phyloP scores from a whole-genome alignment of 2,888 invertebrate species.

The Lithophane ornitopus region DNA sequence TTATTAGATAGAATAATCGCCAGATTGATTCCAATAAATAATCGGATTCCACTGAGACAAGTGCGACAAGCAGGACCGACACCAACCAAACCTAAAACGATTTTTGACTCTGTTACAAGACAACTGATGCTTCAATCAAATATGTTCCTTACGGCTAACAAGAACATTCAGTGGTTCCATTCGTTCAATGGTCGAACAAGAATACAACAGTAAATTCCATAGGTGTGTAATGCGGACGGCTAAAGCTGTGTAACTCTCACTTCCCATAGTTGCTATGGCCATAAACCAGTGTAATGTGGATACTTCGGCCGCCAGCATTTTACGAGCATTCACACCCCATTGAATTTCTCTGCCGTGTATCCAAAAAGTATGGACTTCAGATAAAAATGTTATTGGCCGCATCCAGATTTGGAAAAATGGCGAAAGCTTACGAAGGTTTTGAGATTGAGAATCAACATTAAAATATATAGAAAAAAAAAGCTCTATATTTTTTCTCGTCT shows the following conservation, averaged over 20 bases:
- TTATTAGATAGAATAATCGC: background rate
- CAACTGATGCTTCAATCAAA: background rate
- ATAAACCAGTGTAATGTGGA: slow-evolving; percentile 46
- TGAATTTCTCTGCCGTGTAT: slow-evolving; percentile 8
- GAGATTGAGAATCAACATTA: background rate
- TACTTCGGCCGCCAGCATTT: slow-evolving; percentile 29
- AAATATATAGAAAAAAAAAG: background rate
- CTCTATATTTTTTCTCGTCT: background rate
- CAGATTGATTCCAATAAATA: background rate
- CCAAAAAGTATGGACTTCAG: slow-evolving; percentile 8
- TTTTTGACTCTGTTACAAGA: background rate
- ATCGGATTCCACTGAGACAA: background rate
- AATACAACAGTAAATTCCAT: slow-evolving; percentile 39
- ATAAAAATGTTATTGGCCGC: background rate
- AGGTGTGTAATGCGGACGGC: slow-evolving; percentile 37
- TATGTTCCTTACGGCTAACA: background rate
- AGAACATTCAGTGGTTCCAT: slow-evolving; percentile 3
- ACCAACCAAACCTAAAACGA: no score
- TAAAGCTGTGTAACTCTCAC: slow-evolving; percentile 34
- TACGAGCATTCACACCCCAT: slow-evolving; percentile 38
- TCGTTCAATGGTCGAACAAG: slow-evolving; percentile 12
- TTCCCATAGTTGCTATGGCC: slow-evolving; percentile 21
- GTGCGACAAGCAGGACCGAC: background rate
- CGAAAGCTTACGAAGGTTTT: background rate
- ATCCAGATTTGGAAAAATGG: background rate